phyloP scores from a whole-genome alignment of 1,140 invertebrate genomes.

The Drosophila insularis region DNA sequence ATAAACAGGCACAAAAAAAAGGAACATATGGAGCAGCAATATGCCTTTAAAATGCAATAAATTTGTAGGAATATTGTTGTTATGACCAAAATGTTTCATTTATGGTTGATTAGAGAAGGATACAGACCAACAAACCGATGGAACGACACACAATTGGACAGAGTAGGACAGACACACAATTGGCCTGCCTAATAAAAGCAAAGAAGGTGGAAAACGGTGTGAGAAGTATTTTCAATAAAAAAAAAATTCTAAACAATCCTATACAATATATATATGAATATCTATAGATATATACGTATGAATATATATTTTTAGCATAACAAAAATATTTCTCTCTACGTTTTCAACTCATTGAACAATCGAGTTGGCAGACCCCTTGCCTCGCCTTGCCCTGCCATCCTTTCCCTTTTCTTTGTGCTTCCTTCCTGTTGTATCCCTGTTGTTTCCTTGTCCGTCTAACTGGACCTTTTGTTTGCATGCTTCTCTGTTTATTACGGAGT shows the following conservation, averaged over 20 bases:
- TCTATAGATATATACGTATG: no score
- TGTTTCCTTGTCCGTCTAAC: slow-evolving; percentile 7
- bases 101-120: slow-evolving; percentile 39
- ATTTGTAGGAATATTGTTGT: slow-evolving; percentile 6
- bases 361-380: slow-evolving; percentile 26
- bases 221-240: slow-evolving; percentile 7
- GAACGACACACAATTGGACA: not conserved
- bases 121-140: not conserved
- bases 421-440: not conserved
- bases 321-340: slow-evolving; percentile 31
- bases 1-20: not conserved
- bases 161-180: not conserved
- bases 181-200: not conserved
- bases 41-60: slow-evolving; percentile 10
- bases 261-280: no score
- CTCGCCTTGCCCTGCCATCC: not conserved
- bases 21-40: not conserved
- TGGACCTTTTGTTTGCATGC: slow-evolving; percentile 30
- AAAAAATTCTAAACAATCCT: not conserved
- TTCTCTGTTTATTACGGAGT: slow-evolving; percentile 44
- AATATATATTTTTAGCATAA: not conserved
- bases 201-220: not conserved
- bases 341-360: slow-evolving; percentile 59
- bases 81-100: slow-evolving; percentile 32
- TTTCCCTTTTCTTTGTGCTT: not conserved